Conservation (phyloP, 1,140 invertebrate species). For the Aphidius gifuensis region DNA sequence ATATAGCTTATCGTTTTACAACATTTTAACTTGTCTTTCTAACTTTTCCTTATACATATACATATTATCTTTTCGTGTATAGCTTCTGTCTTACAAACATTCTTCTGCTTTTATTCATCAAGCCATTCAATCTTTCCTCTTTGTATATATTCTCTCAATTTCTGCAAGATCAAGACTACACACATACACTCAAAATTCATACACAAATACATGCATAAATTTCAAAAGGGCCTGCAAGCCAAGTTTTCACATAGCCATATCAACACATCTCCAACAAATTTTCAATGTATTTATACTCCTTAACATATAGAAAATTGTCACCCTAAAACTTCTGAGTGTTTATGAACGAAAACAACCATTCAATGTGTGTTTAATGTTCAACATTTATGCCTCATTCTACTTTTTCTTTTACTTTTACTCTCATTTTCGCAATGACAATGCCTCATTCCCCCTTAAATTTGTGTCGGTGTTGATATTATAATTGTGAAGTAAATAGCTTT, state of each 20-base stretch:
- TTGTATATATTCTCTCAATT: too few relatives aligned
- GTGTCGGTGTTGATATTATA: constrained; percentile 20
- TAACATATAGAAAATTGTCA: constrained; percentile 21
- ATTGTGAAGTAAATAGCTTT: constrained; percentile 42
- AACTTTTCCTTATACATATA: too few relatives aligned
- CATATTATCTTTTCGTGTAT: constrained; percentile 8
- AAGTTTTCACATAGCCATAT: constrained; percentile 5
- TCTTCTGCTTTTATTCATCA: neutral
- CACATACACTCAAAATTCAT: constrained; percentile 4
- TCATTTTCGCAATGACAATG: constrained; percentile 25
- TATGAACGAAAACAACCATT: constrained; percentile 24
- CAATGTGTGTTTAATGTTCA: constrained; percentile 38
- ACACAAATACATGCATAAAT: too few relatives aligned
- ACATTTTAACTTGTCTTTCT: constrained; percentile 8
- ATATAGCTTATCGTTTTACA: constrained; percentile 36
- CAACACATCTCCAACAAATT: neutral
- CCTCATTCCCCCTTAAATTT: too few relatives aligned
- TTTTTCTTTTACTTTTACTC: neutral
- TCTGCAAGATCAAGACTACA: neutral
- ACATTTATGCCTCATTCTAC: constrained; percentile 39
- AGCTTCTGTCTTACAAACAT: constrained; percentile 1
- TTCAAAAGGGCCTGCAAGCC: neutral
- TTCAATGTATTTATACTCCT: neutral
- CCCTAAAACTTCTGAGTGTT: constrained; percentile 30
- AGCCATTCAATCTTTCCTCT: too few relatives aligned